Evolutionary conservation across 2,797 vertebrate species (phyloP).

Genomic region (Acanthurus tractus): DNA sequence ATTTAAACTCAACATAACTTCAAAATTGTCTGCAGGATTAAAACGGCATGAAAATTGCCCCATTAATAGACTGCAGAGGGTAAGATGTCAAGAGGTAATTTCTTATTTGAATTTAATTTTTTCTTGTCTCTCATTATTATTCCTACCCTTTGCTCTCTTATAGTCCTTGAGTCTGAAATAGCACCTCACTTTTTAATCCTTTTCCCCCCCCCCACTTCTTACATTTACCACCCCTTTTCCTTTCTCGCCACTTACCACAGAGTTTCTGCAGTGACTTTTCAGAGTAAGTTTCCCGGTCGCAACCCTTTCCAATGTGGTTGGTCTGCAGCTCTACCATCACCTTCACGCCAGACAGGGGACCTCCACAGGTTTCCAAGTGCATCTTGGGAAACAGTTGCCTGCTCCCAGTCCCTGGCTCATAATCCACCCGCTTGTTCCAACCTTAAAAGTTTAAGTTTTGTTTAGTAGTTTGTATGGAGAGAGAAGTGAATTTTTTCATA

Average conservation of each 20-base stretch:
- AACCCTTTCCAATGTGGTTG: slow-evolving; percentile 94
- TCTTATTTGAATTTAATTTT: slow-evolving; percentile 49
- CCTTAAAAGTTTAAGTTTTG: slow-evolving; percentile 78
- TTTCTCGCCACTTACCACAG: slow-evolving; percentile 87
- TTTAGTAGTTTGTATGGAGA: slow-evolving; percentile 8
- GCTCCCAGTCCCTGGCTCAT: slow-evolving; percentile 94
- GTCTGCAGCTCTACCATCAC: slow-evolving; percentile 92
- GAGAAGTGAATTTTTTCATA: background rate
- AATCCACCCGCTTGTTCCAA: slow-evolving; percentile 94
- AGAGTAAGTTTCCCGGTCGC: slow-evolving; percentile 94
- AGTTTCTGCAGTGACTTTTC: slow-evolving; percentile 95
- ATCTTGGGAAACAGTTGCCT: slow-evolving; percentile 93
- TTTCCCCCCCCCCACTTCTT: slow-evolving; percentile 2
- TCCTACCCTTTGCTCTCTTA: slow-evolving; percentile 33
- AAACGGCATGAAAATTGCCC: slow-evolving; percentile 37
- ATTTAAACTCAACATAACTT: slow-evolving; percentile 34
- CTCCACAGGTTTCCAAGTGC: slow-evolving; percentile 93
- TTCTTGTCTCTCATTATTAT: slow-evolving; percentile 51
- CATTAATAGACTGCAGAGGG: slow-evolving; percentile 48
- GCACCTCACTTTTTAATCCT: slow-evolving; percentile 15
- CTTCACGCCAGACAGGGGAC: slow-evolving; percentile 91
- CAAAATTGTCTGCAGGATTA: slow-evolving; percentile 28
- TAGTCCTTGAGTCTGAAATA: slow-evolving; percentile 20
- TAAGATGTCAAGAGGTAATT: slow-evolving; percentile 57
- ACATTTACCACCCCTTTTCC: background rate